Evolutionary conservation across 2,888 invertebrate species (phyloP), one percentile per base, ranked within the genome.

Genomic region (Ectemnius cavifrons): DNA sequence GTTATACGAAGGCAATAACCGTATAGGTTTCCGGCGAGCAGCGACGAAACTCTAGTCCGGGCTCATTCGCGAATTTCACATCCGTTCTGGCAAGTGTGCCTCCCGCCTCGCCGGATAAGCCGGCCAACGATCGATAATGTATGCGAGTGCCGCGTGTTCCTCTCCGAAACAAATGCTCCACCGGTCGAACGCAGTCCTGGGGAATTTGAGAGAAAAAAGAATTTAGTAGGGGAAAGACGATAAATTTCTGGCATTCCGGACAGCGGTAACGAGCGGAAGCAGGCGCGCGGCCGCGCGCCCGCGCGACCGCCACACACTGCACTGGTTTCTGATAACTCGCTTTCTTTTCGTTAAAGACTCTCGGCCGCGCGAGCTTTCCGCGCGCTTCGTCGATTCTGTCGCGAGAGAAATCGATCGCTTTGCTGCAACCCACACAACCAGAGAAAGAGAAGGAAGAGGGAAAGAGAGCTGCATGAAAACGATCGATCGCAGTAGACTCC

Each of bases 91-190:
- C 83, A 77, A 37, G 37, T 37, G 37, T 37, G 37, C 37, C 37
- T 81, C 71, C 73, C 45, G 63, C n/a, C 69, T 56, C 59, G 63
- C 14, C 67, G 77, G 77, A 64, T 65, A 73, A 78, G 73, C 71
- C 57, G 74, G 75, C 75, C 69, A 73, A 71, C 63, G 79, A 68
- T 83, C 80, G 79, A 84, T 84, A 84, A 84, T 81, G 78, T 84
- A 84, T 84, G 83, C 83, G 78, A 78, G 71, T 73, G 46, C 69
- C 64, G 62, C 63, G 52, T 37, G 59, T 45, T 16, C n/a, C 37
- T 20, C 20, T 18, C 47, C n/a, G 4, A 52, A 52, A 52, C 52
- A 14, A 52, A 14, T 13, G 16, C 16, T 13, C 37, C 2, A 11
- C 27, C 37, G 14, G 18, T 52, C 69, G 47, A 62, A 20, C 37